These are phyloP conservation scores for Brachyptera putata DNA, from an alignment of 2,888 invertebrate species.

Conservation along the genomic window DNA sequence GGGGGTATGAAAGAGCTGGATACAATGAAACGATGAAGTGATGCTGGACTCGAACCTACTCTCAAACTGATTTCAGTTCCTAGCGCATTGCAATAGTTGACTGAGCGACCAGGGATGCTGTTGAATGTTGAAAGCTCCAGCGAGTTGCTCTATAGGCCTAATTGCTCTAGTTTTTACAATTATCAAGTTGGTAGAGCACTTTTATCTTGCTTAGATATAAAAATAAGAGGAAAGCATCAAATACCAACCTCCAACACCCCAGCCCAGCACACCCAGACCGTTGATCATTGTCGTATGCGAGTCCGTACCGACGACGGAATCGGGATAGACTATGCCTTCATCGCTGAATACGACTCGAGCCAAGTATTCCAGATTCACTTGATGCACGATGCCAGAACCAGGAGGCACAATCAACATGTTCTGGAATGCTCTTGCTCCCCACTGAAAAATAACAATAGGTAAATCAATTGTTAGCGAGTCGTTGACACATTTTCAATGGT, in stretches of 20 bases:
- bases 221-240: too few relatives aligned
- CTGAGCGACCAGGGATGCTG: too few relatives aligned
- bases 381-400: conserved; percentile 97
- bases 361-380: conserved; percentile 94
- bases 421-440: conserved; percentile 93
- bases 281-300: conserved; percentile 99
- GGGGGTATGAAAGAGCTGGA: too few relatives aligned
- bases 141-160: too few relatives aligned
- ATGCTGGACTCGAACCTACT: too few relatives aligned
- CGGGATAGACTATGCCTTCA: conserved; percentile 68
- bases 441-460: conserved; percentile 53
- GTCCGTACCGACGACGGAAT: conserved; percentile 95
- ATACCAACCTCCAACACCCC: conserved; percentile 84
- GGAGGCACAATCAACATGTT: conserved; percentile 98
- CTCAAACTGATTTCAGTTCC: too few relatives aligned
- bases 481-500: conserved; percentile 9
- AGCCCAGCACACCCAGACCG: conserved; percentile 92
- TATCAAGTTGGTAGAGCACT: too few relatives aligned
- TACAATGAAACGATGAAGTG: too few relatives aligned
- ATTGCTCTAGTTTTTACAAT: too few relatives aligned
- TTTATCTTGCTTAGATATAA: too few relatives aligned
- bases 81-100: too few relatives aligned
- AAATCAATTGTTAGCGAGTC: conserved; percentile 9
- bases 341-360: conserved; percentile 83
- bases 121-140: too few relatives aligned